phyloP scores from a whole-genome alignment of 2,797 vertebrate species.

The Chrysocyon brachyurus region DNA sequence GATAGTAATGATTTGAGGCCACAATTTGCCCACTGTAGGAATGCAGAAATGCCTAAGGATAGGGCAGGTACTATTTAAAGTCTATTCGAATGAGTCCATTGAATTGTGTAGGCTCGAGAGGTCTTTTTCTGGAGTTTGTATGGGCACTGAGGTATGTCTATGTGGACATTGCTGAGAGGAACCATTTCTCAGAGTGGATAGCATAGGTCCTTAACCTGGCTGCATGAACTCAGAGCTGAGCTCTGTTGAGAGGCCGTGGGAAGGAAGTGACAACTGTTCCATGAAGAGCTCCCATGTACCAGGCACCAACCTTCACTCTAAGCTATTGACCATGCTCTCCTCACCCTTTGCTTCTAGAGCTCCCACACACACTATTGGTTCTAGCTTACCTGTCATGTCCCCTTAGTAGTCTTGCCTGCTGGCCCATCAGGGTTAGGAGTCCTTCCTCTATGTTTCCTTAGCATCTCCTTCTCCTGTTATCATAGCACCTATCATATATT shows the following conservation, averaged over 20 bases:
- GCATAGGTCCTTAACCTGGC: not conserved
- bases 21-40: not conserved
- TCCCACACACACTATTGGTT: not conserved
- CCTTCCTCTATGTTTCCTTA: not conserved
- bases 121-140: not conserved
- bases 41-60: not conserved
- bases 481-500: not conserved
- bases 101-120: not conserved
- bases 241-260: not conserved
- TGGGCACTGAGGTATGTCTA: not conserved
- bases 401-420: not conserved
- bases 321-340: not conserved
- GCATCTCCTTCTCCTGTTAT: not conserved
- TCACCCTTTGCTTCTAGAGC: not conserved
- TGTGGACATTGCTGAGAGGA: not conserved
- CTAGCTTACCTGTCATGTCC: not conserved
- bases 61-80: not conserved
- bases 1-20: not conserved
- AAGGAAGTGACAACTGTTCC: not conserved
- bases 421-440: not conserved
- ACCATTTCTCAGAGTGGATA: not conserved
- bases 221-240: not conserved
- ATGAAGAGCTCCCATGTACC: not conserved
- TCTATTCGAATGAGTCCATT: not conserved
- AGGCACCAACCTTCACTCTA: not conserved